These are phyloP conservation scores for Celastrina argiolus DNA, from an alignment of 2,888 invertebrate genomes.

Conservation along the genomic window DNA sequence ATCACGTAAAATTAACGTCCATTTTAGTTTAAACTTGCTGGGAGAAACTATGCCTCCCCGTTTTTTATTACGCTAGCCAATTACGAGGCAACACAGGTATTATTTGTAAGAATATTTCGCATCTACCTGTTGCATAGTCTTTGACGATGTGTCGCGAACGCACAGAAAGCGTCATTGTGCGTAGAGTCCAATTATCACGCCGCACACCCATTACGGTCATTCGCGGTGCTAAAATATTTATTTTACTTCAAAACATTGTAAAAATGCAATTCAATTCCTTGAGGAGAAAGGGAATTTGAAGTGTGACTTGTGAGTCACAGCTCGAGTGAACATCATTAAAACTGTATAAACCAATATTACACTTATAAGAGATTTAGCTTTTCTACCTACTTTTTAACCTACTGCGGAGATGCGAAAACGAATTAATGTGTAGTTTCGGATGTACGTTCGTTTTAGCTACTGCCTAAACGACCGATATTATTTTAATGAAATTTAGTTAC, in stretches of 20 bases:
- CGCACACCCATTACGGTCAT: constrained; percentile 56
- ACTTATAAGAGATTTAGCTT: no score
- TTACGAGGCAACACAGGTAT: no score
- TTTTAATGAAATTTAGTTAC: no score
- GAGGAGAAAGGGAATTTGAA: constrained; percentile 17
- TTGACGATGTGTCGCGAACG: constrained; percentile 46
- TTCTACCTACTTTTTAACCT: no score
- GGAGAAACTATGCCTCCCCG: no score
- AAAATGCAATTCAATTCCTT: constrained; percentile 24
- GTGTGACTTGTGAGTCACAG: neutral
- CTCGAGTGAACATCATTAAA: neutral
- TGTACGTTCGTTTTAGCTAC: no score
- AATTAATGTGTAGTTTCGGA: no score
- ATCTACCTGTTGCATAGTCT: constrained; percentile 40
- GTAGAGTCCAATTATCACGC: constrained; percentile 66
- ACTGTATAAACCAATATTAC: neutral
- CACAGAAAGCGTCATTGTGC: constrained; percentile 63
- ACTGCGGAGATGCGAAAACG: no score
- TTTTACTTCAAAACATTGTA: constrained; percentile 26
- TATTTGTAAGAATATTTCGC: neutral
- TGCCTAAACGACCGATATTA: no score
- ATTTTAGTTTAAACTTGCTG: no score
- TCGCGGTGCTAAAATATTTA: constrained; percentile 25
- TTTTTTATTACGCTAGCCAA: no score
- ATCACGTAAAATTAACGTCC: no score